Evolutionary conservation across 2,113 vertebrate genomes (phyloP), one percentile per base, ranked within the genome.

Genomic region (Ellobius talpinus): DNA sequence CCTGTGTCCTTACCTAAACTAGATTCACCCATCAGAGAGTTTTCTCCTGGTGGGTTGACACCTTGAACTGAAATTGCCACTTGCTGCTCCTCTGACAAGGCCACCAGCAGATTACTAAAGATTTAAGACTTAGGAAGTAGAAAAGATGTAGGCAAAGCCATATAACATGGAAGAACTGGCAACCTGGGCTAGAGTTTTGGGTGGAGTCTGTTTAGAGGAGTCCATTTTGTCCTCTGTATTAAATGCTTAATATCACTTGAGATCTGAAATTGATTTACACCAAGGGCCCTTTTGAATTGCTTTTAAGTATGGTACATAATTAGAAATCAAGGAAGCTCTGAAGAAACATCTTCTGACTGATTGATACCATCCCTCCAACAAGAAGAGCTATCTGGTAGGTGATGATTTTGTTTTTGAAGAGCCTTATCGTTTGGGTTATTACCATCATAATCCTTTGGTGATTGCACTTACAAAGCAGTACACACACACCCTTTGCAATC

Each of bases 261-360:
- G 52, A 87, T 70, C 65, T 50, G 45, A 95, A 92, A 85, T 85
- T 78, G 39, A 47, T 96, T 95, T 92, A 79, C 45, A 65, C 70
- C 13, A 84, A 76, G 36, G 45, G 66, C 16, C 5, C 36, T 78
- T 93, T 63, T 39, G 68, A 93, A 65, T 29, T 84, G 65, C 81
- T 87, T 73, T 94, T 70, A 90, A 95, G 74, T 89, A 66, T 31
- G 12, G 26, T 42, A 24, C 24, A 89, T 26, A 19, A 63, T 42
- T 61, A 11, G 31, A 92, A n/a, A 33, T 68, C 24, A 81, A 94
- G 39, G 5, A 29, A 81, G 1, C 16, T 61, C 33, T 72, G 82
- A 94, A 90, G 81, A 65, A 45, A 23, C n/a, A 39, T 79, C 65
- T 95, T 93, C 39, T 58, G 70, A 76, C n/a, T 74, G 24, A 55